Evolutionary conservation across 2,888 invertebrate species (phyloP).

Genomic region (Chymomyza amoena): DNA sequence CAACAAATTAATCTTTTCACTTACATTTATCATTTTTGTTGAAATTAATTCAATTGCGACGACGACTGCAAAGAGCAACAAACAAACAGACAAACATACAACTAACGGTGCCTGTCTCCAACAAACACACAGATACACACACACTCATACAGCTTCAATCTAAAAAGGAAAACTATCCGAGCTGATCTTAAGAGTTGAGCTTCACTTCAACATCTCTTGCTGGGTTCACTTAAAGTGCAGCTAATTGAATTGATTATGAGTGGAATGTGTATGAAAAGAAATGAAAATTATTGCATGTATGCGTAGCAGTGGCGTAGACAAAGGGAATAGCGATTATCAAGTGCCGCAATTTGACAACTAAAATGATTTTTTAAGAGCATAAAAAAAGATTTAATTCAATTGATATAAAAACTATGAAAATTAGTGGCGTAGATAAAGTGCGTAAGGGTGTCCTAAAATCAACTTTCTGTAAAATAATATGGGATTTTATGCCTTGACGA

Average conservation of each 20-base stretch:
- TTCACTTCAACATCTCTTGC: neutral
- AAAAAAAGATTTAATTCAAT: too few species aligned
- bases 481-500: too few species aligned
- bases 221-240: slow-evolving; percentile 46
- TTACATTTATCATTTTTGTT: slow-evolving; percentile 39
- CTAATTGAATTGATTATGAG: slow-evolving; percentile 56
- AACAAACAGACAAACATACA: neutral
- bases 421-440: too few species aligned
- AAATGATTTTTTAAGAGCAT: too few species aligned
- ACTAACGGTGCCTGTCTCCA: slow-evolving; percentile 62
- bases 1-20: slow-evolving; percentile 52
- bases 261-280: neutral
- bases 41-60: slow-evolving; percentile 68
- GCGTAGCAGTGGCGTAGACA: too few species aligned
- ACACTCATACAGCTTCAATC: neutral
- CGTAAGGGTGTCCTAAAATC: too few species aligned
- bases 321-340: too few species aligned
- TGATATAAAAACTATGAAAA: too few species aligned
- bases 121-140: slow-evolving; percentile 9
- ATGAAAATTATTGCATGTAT: neutral
- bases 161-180: neutral
- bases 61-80: neutral
- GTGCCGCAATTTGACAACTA: too few species aligned
- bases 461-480: too few species aligned
- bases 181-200: neutral